Evolutionary conservation across 2,113 vertebrate species (phyloP).

Genomic region (Anhinga anhinga): DNA sequence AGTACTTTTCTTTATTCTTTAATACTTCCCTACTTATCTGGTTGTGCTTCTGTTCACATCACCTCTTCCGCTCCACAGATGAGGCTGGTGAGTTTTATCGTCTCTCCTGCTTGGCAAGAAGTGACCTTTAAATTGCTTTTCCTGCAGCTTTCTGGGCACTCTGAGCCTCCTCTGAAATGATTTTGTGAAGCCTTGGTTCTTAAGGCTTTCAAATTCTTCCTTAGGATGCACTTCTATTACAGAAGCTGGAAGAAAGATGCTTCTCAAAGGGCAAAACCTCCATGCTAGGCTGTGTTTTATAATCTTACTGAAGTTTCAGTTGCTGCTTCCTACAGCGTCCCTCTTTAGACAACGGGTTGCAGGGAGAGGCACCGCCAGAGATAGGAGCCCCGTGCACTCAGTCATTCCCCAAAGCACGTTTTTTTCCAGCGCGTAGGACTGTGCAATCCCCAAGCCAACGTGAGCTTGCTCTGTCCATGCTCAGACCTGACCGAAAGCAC

Average conservation of each 20-base stretch:
- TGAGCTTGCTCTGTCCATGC: accelerated
- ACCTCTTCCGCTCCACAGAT: background rate
- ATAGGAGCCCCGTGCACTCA: background rate
- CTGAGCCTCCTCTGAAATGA: background rate
- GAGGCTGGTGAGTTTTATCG: background rate
- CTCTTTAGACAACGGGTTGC: background rate
- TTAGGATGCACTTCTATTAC: background rate
- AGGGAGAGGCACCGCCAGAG: no score
- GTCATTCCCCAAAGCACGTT: background rate
- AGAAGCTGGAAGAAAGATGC: background rate
- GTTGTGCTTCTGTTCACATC: background rate
- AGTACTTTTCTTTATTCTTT: background rate
- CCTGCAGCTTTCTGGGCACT: background rate
- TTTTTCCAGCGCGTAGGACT: background rate
- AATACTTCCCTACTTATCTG: background rate
- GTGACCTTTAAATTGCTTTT: background rate
- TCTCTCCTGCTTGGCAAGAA: background rate
- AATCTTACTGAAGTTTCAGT: background rate
- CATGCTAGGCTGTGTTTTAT: background rate
- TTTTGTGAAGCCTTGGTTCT: background rate
- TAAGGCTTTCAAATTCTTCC: background rate
- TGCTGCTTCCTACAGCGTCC: background rate
- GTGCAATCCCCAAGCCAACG: background rate
- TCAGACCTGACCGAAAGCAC: accelerated
- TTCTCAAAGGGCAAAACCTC: background rate